Conservation (phyloP, 2,888 invertebrate genomes). For the Hirudinaria manillensis region DNA sequence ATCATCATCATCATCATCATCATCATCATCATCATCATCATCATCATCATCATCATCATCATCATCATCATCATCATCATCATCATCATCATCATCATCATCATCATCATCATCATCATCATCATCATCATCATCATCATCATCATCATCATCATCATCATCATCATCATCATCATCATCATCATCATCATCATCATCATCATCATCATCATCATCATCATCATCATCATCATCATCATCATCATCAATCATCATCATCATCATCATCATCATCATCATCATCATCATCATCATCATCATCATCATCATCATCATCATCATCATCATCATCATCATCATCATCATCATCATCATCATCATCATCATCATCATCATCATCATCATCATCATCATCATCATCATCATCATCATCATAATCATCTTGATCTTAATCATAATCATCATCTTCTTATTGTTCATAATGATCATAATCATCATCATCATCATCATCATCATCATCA, state of each 20-base stretch:
- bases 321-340: slow-evolving; percentile 27
- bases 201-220: slow-evolving; percentile 19
- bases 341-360: slow-evolving; percentile 22
- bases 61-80: not conserved
- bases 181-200: slow-evolving; percentile 20
- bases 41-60: not conserved
- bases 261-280: not conserved
- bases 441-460: too few relatives aligned
- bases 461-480: too few relatives aligned
- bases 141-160: not conserved
- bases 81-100: not conserved
- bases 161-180: slow-evolving; percentile 20
- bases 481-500: slow-evolving; percentile 9
- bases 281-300: slow-evolving; percentile 3
- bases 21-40: not conserved
- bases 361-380: slow-evolving; percentile 7
- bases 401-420: not conserved
- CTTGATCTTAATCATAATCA: not conserved
- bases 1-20: slow-evolving; percentile 18
- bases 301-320: slow-evolving; percentile 21
- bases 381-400: slow-evolving; percentile 4
- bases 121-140: not conserved
- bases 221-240: not conserved
- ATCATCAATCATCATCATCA: not conserved
- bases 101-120: slow-evolving; percentile 4